Conservation (phyloP, 2,888 invertebrate species). For the Hetaerina titia region DNA sequence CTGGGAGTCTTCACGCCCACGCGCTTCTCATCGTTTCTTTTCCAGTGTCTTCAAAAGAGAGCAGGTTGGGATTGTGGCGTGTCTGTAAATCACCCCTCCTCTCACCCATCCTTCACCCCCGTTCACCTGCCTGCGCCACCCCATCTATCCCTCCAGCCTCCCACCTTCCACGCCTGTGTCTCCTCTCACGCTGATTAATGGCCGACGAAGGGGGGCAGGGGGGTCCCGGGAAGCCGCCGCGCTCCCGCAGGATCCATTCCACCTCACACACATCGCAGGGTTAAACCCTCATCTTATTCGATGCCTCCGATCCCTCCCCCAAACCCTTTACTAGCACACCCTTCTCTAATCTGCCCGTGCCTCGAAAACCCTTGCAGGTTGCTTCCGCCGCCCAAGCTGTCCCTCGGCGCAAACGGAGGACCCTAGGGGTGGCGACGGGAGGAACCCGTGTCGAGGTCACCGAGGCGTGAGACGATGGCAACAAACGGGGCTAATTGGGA, state of each 20-base stretch:
- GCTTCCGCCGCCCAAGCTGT: too few relatives aligned
- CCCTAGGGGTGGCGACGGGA: background rate
- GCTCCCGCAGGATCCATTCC: slow-evolving; percentile 3
- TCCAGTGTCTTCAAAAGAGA: background rate
- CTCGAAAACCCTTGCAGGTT: too few relatives aligned
- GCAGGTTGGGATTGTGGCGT: background rate
- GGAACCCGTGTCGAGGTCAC: background rate
- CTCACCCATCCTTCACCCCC: background rate
- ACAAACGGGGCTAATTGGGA: slow-evolving; percentile 11
- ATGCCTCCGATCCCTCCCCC: background rate
- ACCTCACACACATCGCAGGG: background rate
- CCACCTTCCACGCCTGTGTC: background rate
- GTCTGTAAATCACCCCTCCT: background rate
- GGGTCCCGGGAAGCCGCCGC: background rate
- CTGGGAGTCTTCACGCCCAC: too few relatives aligned
- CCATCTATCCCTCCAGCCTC: background rate
- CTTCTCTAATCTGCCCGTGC: too few relatives aligned
- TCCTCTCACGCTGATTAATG: slow-evolving; percentile 11
- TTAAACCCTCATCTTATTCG: background rate
- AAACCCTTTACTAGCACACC: too few relatives aligned
- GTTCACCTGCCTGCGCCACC: background rate
- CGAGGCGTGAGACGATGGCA: background rate
- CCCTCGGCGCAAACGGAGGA: too few relatives aligned
- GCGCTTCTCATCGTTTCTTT: too few relatives aligned
- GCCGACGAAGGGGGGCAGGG: background rate